These are phyloP conservation scores for Antrozous pallidus DNA, from an alignment of 2,797 vertebrate genomes.

Conservation along the genomic window DNA sequence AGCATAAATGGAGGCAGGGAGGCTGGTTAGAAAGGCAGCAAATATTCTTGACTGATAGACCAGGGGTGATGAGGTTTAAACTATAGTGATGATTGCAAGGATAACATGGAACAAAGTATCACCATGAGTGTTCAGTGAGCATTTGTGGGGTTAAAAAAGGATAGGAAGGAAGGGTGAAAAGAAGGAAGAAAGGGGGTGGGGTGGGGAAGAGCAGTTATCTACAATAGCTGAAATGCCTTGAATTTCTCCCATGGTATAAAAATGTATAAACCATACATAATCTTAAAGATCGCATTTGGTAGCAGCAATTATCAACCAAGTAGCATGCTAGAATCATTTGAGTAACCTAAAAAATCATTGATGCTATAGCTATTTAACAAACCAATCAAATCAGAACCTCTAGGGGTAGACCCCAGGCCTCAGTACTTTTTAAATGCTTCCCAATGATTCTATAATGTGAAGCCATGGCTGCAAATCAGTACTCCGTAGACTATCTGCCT, in stretches of 20 bases:
- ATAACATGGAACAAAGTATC: not conserved
- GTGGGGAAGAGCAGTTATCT: not conserved
- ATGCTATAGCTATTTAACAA: not conserved
- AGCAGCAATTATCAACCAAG: not conserved
- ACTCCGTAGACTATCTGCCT: not conserved
- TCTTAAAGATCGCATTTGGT: not conserved
- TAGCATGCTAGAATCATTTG: not conserved
- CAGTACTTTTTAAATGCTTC: not conserved
- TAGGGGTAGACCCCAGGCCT: not conserved
- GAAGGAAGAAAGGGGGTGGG: not conserved
- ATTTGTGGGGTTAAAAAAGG: not conserved
- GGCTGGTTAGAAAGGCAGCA: not conserved
- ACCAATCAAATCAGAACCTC: constrained; percentile 28
- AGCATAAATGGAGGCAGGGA: not conserved
- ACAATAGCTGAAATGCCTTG: not conserved
- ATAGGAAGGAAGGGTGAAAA: too few species aligned
- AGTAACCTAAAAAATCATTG: not conserved
- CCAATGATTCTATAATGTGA: not conserved
- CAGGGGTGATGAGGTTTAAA: not conserved
- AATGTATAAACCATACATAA: not conserved
- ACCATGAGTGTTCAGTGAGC: not conserved
- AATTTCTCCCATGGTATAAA: not conserved
- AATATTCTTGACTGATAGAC: not conserved
- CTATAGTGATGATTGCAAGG: not conserved
- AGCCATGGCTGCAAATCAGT: constrained; percentile 2